phyloP scores from a whole-genome alignment of 2,888 invertebrate genomes.

The Eueremaeus valkanovi region DNA sequence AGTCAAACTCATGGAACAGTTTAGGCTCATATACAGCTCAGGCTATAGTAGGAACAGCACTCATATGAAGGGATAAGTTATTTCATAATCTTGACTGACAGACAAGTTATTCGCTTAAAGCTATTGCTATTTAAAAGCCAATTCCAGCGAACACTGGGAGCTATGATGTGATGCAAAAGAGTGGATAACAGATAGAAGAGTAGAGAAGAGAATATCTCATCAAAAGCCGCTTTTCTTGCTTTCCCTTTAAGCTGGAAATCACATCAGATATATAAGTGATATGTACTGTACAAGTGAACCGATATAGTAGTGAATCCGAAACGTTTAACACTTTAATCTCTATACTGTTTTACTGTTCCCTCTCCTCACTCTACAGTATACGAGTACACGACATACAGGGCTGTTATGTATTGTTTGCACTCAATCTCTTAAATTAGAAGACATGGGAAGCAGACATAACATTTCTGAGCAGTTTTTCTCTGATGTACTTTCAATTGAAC shows the following conservation, averaged over 20 bases:
- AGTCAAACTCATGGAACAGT: too few species aligned
- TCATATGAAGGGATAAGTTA: slow-evolving; percentile 1
- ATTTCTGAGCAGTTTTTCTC: neutral
- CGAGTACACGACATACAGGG: neutral
- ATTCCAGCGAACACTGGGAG: neutral
- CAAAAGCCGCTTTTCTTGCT: neutral
- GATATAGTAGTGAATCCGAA: neutral
- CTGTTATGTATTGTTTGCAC: neutral
- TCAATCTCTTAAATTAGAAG: neutral
- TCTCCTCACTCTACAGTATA: too few species aligned
- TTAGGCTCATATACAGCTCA: neutral
- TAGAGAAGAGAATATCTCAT: neutral
- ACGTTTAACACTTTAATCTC: neutral
- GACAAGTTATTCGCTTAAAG: slow-evolving; percentile 16
- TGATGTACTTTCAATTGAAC: neutral
- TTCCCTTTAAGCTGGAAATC: neutral
- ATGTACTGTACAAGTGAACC: neutral
- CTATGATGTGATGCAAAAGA: neutral
- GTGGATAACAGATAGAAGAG: neutral
- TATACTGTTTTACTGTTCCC: too few species aligned
- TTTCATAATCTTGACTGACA: slow-evolving; percentile 16
- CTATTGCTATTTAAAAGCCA: slow-evolving; percentile 5
- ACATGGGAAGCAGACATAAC: neutral
- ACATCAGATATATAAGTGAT: neutral
- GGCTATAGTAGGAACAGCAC: too few species aligned